These are phyloP conservation scores for Amphipyra berbera DNA, from an alignment of 2,888 invertebrate species.

Conservation along the genomic window DNA sequence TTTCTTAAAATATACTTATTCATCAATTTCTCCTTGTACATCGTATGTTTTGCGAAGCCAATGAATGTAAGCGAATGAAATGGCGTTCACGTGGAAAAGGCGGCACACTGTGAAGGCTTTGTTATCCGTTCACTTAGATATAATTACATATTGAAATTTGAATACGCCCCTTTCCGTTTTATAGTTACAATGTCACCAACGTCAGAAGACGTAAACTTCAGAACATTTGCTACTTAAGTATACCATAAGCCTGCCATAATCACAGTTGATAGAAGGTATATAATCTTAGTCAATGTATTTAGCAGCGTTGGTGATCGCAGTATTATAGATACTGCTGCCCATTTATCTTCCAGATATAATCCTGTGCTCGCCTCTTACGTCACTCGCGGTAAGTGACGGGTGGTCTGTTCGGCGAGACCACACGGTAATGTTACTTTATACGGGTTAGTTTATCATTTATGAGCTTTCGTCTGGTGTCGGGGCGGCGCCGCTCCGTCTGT, in stretches of 20 bases:
- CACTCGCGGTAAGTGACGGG: conserved; percentile 47
- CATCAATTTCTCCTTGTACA: conserved; percentile 32
- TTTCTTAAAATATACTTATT: conserved; percentile 37
- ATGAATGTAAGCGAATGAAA: conserved; percentile 46
- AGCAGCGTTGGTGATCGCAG: conserved; percentile 21
- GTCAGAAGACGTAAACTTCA: background rate
- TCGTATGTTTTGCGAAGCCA: conserved; percentile 47
- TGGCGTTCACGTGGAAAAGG: conserved; percentile 58
- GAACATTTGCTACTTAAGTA: background rate
- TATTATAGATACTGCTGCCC: conserved; percentile 22
- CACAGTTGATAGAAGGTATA: conserved; percentile 10
- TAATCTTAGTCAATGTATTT: conserved; percentile 16
- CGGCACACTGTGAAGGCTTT: conserved; percentile 50
- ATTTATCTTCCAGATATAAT: conserved; percentile 49
- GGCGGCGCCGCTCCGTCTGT: conserved; percentile 77
- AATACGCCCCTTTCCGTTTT: conserved; percentile 27
- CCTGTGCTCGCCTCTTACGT: conserved; percentile 41
- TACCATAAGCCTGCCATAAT: background rate
- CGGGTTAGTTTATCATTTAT: conserved; percentile 75
- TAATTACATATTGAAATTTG: conserved; percentile 51
- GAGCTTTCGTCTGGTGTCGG: conserved; percentile 70
- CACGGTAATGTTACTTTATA: conserved; percentile 60
- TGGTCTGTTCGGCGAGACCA: conserved; percentile 47
- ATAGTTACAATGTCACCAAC: conserved; percentile 4
- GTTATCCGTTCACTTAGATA: conserved; percentile 48